Conservation (phyloP, 2,888 invertebrate genomes). For the Polymixis flavicincta region DNA sequence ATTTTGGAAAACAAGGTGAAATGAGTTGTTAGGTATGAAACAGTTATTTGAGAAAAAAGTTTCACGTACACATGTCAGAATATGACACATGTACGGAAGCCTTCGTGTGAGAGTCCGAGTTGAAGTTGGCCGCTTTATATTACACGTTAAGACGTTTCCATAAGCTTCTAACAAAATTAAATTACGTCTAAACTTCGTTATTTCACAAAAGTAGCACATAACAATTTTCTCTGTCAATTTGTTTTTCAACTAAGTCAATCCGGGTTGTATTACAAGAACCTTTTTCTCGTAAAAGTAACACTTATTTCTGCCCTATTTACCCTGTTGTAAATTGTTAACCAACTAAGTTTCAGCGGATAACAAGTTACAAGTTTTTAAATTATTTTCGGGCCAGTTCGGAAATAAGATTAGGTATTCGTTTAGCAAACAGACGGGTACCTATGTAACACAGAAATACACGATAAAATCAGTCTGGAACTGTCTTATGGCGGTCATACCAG, state of each 20-base stretch:
- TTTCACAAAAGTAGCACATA: no score
- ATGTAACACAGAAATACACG: background rate
- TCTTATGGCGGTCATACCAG: no score
- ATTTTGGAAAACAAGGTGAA: no score
- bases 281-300: slow-evolving; percentile 17
- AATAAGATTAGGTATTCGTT: slow-evolving; percentile 29
- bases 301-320: slow-evolving; percentile 10
- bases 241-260: background rate
- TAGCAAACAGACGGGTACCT: slow-evolving; percentile 10
- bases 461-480: no score
- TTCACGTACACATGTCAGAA: no score
- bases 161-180: background rate
- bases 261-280: background rate
- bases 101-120: background rate
- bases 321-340: slow-evolving; percentile 40
- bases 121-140: background rate
- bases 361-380: slow-evolving; percentile 39
- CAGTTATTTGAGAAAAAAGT: no score
- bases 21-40: no score
- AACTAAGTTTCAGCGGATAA: slow-evolving; percentile 33
- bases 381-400: slow-evolving; percentile 33
- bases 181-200: background rate
- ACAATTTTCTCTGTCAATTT: background rate
- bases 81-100: background rate
- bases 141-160: background rate